Base-by-base conservation (phyloP, 2,797 vertebrate genomes). In the Tadarida brasiliensis region DNA sequence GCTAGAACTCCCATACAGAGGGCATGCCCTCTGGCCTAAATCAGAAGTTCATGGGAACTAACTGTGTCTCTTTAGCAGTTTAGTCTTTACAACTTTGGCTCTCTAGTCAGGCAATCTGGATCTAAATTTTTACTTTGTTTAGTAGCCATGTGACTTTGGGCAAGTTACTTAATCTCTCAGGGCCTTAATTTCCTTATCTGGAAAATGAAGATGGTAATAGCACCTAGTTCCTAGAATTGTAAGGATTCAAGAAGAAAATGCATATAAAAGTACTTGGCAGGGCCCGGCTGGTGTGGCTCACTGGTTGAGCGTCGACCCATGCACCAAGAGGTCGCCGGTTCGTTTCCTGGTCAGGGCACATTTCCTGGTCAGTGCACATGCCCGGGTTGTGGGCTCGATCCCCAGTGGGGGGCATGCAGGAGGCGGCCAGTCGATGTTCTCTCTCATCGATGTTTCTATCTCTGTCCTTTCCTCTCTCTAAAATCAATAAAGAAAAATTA, bases 91-190 rank as follows among this genome's bases (percentile, higher is more conserved):
- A 71, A 44, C 26, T 90, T 81, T 57, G 59, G 11, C 63, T 92
- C 5, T 91, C 15, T 76, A 63, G 19, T 87, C n/a, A 82, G 87
- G 39, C 24, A 70, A 77, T 17, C 4, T 56, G n/a, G 30, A 14
- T 68, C 74, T 80, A 65, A 22, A 77, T 85, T 87, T 93, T 91
- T 47, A 82, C 78, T 96, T 93, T 73, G 44, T 51, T 49, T 67
- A 4, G 14, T 81, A 28, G 28, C 44, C 63, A 8, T 57, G 35
- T 91, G 49, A 65, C 22, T 88, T 89, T 35, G 51, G 61, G 5
- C 61, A 81, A 80, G 33, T 77, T 74, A 56, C 30, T 94, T 87
- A 74, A 70, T 95, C 70, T 92, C 26, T 14, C 15, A 24, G 33
- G 39, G 2, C 11, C 44, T 76, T 73, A 68, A 86, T 91, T 78